Evolutionary conservation across 1,140 invertebrate genomes (phyloP).

Genomic region (Pseudomyrmex concolor): DNA sequence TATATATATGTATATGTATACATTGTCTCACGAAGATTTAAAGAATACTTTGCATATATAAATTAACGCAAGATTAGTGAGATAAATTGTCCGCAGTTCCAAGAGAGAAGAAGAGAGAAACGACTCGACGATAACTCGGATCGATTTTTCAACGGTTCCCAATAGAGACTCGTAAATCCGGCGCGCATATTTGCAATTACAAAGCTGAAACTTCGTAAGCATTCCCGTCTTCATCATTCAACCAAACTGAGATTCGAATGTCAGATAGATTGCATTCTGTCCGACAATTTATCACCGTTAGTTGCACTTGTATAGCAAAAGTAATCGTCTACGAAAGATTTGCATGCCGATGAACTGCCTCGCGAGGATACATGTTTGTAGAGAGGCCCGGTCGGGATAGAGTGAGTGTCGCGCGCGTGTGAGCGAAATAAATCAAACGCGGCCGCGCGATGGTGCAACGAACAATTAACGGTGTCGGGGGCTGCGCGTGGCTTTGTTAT

Average conservation of each 20-base stretch:
- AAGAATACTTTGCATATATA: too few relatives aligned
- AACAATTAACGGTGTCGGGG: slow-evolving; percentile 67
- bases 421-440: slow-evolving; percentile 68
- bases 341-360: slow-evolving; percentile 55
- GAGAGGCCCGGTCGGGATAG: neutral
- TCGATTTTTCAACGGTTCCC: neutral
- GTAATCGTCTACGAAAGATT: slow-evolving; percentile 57
- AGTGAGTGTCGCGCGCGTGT: slow-evolving; percentile 34
- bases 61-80: neutral
- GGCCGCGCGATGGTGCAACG: slow-evolving; percentile 20
- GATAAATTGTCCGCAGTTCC: neutral
- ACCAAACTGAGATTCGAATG: slow-evolving; percentile 37
- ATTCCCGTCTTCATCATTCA: slow-evolving; percentile 22
- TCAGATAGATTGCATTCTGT: slow-evolving; percentile 40
- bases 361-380: slow-evolving; percentile 17
- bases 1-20: too few relatives aligned
- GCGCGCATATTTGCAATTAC: slow-evolving; percentile 10
- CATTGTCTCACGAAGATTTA: too few relatives aligned
- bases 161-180: neutral
- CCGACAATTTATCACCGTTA: slow-evolving; percentile 52
- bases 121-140: neutral
- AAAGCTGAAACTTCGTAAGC: neutral
- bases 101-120: neutral
- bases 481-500: slow-evolving; percentile 62
- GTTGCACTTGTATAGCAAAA: slow-evolving; percentile 52